Percentiles rank a stretch among this genome's conserved stretches.
phyloP scores from a whole-genome alignment of 2,113 vertebrate genomes.

The Pungitius pungitius region DNA sequence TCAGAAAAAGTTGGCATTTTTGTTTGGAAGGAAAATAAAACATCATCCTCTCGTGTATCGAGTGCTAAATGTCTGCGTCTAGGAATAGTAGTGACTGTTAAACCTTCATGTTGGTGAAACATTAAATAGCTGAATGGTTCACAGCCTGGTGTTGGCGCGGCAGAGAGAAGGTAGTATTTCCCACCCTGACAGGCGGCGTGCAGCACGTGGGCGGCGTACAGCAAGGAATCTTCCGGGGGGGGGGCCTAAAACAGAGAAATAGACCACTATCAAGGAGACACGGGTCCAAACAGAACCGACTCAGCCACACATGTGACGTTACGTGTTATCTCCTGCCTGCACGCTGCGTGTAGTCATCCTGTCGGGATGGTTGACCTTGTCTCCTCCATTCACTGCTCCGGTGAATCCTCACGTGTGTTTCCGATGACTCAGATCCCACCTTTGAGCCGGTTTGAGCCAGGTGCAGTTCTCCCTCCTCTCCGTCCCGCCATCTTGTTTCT shows the following conservation, averaged over 20 bases:
- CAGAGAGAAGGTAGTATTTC: constrained; percentile 42
- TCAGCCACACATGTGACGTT: background rate
- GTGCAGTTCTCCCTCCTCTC: constrained; percentile 23
- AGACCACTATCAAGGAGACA: constrained; percentile 42
- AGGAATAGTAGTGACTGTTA: constrained; percentile 44
- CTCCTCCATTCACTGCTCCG: constrained; percentile 24
- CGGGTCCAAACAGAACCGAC: background rate
- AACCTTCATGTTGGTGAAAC: constrained; percentile 36
- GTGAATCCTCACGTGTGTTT: constrained; percentile 52
- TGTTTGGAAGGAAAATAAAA: background rate
- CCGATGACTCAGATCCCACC: constrained; percentile 53
- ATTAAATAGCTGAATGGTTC: constrained; percentile 23
- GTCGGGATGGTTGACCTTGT: constrained; percentile 32
- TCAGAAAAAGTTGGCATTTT: constrained; percentile 24
- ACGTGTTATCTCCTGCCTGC: no score
- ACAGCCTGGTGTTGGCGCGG: background rate
- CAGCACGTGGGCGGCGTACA: constrained; percentile 37
- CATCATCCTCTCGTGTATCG: constrained; percentile 3
- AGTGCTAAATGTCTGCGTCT: constrained; percentile 20
- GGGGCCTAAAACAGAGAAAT: no score
- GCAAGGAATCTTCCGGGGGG: constrained; percentile 35
- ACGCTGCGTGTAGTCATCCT: no score
- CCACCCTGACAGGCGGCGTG: constrained; percentile 53
- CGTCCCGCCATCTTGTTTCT: constrained; percentile 15
- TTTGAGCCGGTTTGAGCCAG: constrained; percentile 15